Conservation (phyloP, 2,113 vertebrate genomes). For the Catagonus wagneri region DNA sequence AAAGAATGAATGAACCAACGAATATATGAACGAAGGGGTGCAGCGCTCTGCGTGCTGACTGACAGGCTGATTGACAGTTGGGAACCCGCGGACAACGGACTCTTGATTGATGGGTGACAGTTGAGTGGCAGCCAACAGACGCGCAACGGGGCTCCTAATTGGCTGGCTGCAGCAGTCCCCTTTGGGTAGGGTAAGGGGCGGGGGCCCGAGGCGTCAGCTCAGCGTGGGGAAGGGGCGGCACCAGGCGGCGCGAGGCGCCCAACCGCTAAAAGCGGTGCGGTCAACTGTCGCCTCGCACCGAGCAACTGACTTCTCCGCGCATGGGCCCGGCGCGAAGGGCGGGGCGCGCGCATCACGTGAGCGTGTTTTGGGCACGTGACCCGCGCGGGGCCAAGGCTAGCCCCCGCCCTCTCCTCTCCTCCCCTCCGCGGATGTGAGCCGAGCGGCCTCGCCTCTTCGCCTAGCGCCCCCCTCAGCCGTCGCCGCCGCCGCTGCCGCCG, state of each 20-base stretch:
- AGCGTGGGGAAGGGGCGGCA: not conserved
- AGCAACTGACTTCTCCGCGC: not conserved
- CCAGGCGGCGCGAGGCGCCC: not conserved
- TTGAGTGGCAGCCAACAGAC: conserved; percentile 42
- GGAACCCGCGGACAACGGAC: not conserved
- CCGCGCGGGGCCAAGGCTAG: conserved; percentile 43
- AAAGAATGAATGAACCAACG: not conserved
- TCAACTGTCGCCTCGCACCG: not conserved
- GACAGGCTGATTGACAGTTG: conserved; percentile 50
- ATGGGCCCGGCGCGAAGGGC: conserved; percentile 1
- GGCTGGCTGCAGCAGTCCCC: conserved; percentile 3
- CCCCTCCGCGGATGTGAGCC: conserved; percentile 69
- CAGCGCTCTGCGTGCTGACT: not conserved
- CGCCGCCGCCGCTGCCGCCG: not conserved
- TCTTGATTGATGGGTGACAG: conserved; percentile 61
- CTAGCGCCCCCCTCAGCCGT: conserved; percentile 65
- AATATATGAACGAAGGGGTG: fast-evolving
- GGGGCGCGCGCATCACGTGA: conserved; percentile 84
- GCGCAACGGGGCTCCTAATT: not conserved
- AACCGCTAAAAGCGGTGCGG: not conserved
- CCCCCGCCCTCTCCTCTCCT: conserved; percentile 61
- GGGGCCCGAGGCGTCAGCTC: not conserved
- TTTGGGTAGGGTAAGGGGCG: not conserved
- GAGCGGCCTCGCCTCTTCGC: conserved; percentile 75
- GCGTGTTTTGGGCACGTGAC: conserved; percentile 87